A percentile compares a stretch with the other conserved stretches of the same genome.
Evolutionary conservation across 2,888 invertebrate species (phyloP).

Genomic region (Chymomyza fuscimana): DNA sequence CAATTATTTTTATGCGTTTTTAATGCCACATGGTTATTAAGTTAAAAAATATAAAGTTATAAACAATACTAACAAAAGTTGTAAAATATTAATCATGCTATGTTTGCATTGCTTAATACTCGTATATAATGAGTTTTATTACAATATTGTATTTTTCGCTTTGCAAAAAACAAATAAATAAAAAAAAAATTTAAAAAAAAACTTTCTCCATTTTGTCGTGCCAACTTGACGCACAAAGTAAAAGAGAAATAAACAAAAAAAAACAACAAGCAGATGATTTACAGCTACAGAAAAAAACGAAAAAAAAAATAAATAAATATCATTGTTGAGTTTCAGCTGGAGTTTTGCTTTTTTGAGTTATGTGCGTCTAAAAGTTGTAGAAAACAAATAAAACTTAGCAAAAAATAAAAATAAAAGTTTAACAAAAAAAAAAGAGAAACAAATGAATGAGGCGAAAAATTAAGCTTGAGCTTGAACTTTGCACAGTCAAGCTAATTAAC

Average conservation of each 20-base stretch:
- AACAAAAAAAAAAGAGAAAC: not conserved
- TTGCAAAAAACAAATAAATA: constrained; percentile 32
- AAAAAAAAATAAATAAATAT: constrained; percentile 32
- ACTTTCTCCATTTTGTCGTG: constrained; percentile 70
- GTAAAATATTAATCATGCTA: constrained; percentile 32
- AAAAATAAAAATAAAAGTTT: constrained; percentile 2
- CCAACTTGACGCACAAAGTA: constrained; percentile 60
- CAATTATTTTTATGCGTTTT: constrained; percentile 66
- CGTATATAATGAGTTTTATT: constrained; percentile 52
- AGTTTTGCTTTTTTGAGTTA: constrained; percentile 44
- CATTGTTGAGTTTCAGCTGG: constrained; percentile 36
- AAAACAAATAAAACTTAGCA: constrained; percentile 29
- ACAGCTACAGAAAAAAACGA: constrained; percentile 42
- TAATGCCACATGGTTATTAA: constrained; percentile 38
- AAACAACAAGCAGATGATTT: constrained; percentile 69
- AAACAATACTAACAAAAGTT: not conserved
- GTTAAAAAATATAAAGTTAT: constrained; percentile 1
- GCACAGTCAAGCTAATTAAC: constrained; percentile 17
- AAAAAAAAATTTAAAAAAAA: constrained; percentile 38
- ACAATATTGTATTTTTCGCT: constrained; percentile 42
- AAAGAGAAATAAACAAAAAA: constrained; percentile 41
- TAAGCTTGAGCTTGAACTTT: constrained; percentile 55
- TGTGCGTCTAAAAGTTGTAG: constrained; percentile 39
- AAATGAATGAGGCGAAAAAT: constrained; percentile 33
- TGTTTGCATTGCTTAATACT: constrained; percentile 48